phyloP scores from a whole-genome alignment of 2,113 vertebrate genomes.

The Amphilophus citrinellus region DNA sequence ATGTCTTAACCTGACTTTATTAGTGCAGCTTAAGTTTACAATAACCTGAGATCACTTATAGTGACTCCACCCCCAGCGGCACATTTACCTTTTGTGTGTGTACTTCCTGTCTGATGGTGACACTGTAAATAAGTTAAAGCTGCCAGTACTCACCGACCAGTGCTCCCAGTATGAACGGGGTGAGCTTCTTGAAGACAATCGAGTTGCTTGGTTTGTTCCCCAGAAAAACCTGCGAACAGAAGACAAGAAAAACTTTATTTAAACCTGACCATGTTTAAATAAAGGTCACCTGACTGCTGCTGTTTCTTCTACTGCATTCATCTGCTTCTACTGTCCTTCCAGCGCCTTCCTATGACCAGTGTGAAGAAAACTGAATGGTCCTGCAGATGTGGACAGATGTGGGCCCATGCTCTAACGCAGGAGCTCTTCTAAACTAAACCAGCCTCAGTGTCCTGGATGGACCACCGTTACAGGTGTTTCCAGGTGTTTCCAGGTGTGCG shows the following conservation, averaged over 20 bases:
- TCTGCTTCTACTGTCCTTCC: not conserved
- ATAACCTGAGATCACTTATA: not conserved
- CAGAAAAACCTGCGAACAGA: constrained; percentile 89
- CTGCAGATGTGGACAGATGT: too few relatives aligned
- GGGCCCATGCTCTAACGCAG: too few relatives aligned
- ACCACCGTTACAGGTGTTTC: not conserved
- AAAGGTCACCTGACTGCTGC: not conserved
- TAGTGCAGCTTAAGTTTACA: not conserved
- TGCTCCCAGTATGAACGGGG: constrained; percentile 90
- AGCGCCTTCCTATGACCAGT: too few relatives aligned
- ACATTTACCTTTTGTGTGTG: not conserved
- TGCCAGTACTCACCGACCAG: constrained; percentile 86
- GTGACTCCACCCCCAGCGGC: not conserved
- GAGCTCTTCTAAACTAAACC: too few relatives aligned
- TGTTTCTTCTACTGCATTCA: too few relatives aligned
- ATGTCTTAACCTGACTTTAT: not conserved
- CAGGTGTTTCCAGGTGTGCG: not conserved
- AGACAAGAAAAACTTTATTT: not conserved
- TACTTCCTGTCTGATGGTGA: too few relatives aligned
- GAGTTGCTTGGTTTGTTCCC: constrained; percentile 98
- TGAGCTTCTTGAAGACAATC: constrained; percentile 92
- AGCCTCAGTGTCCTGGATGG: not conserved
- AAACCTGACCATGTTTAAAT: accelerated
- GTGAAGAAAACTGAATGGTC: too few relatives aligned
- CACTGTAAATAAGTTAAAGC: not conserved